A percentile compares a stretch with the other conserved stretches of the same genome.
These are phyloP conservation scores for Rutpela maculata DNA, from an alignment of 2,888 invertebrate species.

Conservation along the genomic window DNA sequence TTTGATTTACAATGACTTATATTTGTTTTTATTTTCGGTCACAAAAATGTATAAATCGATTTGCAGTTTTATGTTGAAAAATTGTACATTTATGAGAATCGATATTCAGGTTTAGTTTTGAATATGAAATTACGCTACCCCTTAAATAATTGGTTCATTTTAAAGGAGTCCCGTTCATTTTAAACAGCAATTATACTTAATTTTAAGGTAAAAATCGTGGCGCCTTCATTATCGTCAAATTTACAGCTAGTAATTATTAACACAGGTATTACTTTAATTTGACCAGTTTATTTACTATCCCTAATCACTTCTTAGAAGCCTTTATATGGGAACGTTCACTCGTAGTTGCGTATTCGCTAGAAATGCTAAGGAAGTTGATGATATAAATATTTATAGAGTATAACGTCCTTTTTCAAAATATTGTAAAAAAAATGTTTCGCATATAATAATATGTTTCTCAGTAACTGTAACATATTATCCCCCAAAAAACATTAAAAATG, in stretches of 20 bases:
- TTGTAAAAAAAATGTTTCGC: not conserved
- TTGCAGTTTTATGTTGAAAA: too few relatives aligned
- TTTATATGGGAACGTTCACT: not conserved
- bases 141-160: too few relatives aligned
- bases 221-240: not conserved
- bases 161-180: too few relatives aligned
- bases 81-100: too few relatives aligned
- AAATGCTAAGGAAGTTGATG: not conserved
- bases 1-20: too few relatives aligned
- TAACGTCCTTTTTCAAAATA: not conserved
- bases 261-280: not conserved
- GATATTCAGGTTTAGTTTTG: too few relatives aligned
- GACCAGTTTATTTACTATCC: slow-evolving; percentile 7
- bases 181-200: not conserved
- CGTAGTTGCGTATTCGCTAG: not conserved
- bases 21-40: too few relatives aligned
- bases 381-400: not conserved
- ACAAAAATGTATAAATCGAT: too few relatives aligned
- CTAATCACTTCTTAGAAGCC: slow-evolving; percentile 13
- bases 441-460: not conserved
- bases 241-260: not conserved
- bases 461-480: too few relatives aligned
- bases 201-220: not conserved
- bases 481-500: too few relatives aligned
- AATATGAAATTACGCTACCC: too few relatives aligned